These are phyloP conservation scores for Aphis gossypii DNA, from an alignment of 1,140 invertebrate species.

Conservation along the genomic window DNA sequence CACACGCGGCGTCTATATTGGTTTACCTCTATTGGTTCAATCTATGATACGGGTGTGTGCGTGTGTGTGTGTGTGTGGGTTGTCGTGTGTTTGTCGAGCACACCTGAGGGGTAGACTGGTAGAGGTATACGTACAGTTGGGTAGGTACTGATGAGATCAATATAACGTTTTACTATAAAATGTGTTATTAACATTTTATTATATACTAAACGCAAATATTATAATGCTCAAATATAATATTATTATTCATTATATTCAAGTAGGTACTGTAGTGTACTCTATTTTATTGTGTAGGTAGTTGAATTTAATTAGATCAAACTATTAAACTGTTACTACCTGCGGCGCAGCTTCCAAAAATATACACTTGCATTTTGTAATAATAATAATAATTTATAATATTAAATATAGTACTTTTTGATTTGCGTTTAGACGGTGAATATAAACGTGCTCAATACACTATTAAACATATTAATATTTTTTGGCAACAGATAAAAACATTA, in stretches of 20 bases:
- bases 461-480: background rate
- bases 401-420: background rate
- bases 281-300: background rate
- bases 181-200: background rate
- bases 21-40: constrained; percentile 42
- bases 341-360: background rate
- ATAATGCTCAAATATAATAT: background rate
- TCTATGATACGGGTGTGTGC: background rate
- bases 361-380: background rate
- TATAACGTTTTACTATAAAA: constrained; percentile 37
- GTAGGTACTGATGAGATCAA: constrained; percentile 31
- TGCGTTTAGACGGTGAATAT: background rate
- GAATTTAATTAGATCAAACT: background rate
- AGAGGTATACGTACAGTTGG: background rate
- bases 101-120: background rate
- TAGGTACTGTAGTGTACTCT: background rate
- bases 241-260: background rate
- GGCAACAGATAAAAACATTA: background rate
- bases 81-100: background rate
- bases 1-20: background rate
- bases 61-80: background rate
- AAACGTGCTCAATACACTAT: background rate
- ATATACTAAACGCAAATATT: background rate
- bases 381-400: background rate
- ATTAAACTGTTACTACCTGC: background rate